Conservation (phyloP, 2,797 vertebrate species). For the Nasua narica region DNA sequence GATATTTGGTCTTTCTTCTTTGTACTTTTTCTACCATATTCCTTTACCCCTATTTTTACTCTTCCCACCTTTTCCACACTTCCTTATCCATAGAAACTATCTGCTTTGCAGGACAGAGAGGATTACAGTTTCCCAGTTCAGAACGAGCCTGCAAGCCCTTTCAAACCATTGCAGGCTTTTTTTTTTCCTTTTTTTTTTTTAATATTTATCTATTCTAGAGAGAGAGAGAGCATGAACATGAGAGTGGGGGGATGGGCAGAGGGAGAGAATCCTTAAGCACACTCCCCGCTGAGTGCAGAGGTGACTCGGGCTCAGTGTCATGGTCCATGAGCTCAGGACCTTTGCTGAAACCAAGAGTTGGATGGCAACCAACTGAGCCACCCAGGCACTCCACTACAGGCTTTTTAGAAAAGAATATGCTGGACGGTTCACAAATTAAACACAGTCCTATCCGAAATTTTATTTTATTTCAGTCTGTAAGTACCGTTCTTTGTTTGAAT, state of each 20-base stretch:
- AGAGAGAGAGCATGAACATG: not conserved
- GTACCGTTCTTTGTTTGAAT: slow-evolving; percentile 31
- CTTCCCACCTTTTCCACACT: not conserved
- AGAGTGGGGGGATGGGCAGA: not conserved
- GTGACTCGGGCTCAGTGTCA: not conserved
- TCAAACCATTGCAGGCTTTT: not conserved
- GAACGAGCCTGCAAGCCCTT: not conserved
- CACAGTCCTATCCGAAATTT: slow-evolving; percentile 50
- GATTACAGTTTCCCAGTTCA: not conserved
- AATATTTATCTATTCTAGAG: not conserved
- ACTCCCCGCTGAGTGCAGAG: not conserved
- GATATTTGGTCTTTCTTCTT: not conserved
- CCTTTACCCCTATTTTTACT: not conserved
- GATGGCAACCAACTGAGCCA: not conserved
- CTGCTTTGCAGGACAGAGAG: not conserved
- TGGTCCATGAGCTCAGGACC: not conserved
- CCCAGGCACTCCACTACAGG: not conserved
- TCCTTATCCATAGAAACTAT: not conserved
- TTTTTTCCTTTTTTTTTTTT: not conserved
- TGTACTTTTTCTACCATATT: not conserved
- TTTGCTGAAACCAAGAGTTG: not conserved
- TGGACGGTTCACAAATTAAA: slow-evolving; percentile 28
- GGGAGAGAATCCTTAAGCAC: not conserved
- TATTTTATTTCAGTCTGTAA: slow-evolving; percentile 54
- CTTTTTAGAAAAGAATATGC: not conserved